These are phyloP conservation scores for Diorhabda sublineata DNA, from an alignment of 1,140 invertebrate species.

Conservation along the genomic window DNA sequence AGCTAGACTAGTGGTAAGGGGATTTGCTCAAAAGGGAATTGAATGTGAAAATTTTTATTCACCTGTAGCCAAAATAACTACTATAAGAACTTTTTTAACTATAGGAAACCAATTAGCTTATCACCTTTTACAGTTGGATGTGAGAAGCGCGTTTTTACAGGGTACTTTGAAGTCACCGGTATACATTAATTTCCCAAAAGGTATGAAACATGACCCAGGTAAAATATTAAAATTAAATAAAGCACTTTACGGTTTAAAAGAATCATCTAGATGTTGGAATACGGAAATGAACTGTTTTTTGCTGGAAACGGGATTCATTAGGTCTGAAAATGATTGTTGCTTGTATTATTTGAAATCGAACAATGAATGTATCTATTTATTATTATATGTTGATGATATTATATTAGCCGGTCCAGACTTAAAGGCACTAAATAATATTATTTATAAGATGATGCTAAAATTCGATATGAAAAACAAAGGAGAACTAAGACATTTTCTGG, in stretches of 20 bases:
- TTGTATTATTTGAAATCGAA: conserved; percentile 13
- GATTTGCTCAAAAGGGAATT: conserved; percentile 33
- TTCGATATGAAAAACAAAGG: conserved; percentile 28
- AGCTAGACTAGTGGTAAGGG: conserved; percentile 41
- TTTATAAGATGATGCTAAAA: conserved; percentile 20
- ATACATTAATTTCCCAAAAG: too few relatives aligned
- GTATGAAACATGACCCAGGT: too few relatives aligned
- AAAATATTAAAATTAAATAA: conserved; percentile 5
- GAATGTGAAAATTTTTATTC: conserved; percentile 22
- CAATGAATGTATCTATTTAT: conserved; percentile 19
- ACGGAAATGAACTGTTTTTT: conserved; percentile 18
- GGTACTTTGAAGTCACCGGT: neutral
- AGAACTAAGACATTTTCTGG: conserved; percentile 22
- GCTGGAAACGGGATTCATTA: conserved; percentile 16
- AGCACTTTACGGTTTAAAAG: conserved; percentile 20
- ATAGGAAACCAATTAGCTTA: conserved; percentile 10
- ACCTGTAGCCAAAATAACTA: conserved; percentile 11
- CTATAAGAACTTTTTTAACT: conserved; percentile 7
- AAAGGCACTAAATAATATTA: conserved; percentile 11
- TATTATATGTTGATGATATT: conserved; percentile 28
- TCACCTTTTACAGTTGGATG: conserved; percentile 10
- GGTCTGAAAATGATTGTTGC: conserved; percentile 18
- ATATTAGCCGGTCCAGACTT: conserved; percentile 19
- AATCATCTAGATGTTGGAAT: neutral
- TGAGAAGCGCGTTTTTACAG: conserved; percentile 4